A percentile compares a stretch with the other conserved stretches of the same genome.
These are phyloP conservation scores for Trimorus sp. DNA, from an alignment of 2,888 invertebrate genomes.

Conservation along the genomic window DNA sequence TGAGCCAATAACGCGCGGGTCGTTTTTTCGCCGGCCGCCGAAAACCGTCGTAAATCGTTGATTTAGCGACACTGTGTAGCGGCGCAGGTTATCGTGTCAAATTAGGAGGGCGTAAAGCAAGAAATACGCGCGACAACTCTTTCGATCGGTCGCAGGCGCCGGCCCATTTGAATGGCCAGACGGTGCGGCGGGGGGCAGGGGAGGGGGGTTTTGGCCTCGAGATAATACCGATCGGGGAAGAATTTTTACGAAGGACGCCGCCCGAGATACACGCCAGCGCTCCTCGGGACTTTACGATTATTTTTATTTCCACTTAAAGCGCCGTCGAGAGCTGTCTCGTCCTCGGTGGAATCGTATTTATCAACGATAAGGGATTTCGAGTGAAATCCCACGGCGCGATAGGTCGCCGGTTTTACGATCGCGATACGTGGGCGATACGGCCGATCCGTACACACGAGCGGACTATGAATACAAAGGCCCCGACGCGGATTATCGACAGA, in stretches of 20 bases:
- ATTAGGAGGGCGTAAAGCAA: constrained; percentile 55
- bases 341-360: constrained; percentile 68
- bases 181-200: neutral
- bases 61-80: constrained; percentile 38
- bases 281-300: constrained; percentile 71
- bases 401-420: constrained; percentile 70
- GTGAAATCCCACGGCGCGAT: constrained; percentile 68
- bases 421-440: constrained; percentile 66
- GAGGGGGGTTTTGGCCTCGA: neutral
- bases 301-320: constrained; percentile 72
- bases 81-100: constrained; percentile 59
- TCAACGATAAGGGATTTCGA: constrained; percentile 72
- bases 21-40: constrained; percentile 4
- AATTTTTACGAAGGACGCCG: constrained; percentile 48
- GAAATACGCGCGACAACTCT: constrained; percentile 49
- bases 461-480: constrained; percentile 65
- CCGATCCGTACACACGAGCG: constrained; percentile 65
- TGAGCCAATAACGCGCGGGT: constrained; percentile 23
- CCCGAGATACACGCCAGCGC: constrained; percentile 51
- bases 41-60: constrained; percentile 40
- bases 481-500: constrained; percentile 41
- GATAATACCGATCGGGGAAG: constrained; percentile 58
- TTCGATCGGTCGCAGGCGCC: constrained; percentile 36
- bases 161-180: constrained; percentile 39
- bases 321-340: constrained; percentile 65